A percentile compares a stretch with the other conserved stretches of the same genome.
phyloP scores from a whole-genome alignment of 2,113 vertebrate genomes.

The Tachuris rubrigastra region DNA sequence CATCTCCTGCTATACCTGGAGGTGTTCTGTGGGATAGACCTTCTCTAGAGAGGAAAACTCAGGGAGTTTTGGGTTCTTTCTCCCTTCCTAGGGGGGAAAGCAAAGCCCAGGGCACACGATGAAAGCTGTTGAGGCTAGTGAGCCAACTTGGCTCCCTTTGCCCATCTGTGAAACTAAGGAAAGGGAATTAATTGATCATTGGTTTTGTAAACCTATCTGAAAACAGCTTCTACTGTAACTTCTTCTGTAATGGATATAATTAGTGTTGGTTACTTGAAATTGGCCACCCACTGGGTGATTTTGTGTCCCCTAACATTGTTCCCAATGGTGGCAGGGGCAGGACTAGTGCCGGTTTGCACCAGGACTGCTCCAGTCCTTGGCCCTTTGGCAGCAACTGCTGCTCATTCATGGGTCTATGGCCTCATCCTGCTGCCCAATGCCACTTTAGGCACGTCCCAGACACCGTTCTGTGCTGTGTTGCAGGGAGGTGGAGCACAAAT shows the following conservation, averaged over 20 bases:
- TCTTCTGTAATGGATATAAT: fast-evolving
- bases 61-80: fast-evolving
- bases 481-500: background rate
- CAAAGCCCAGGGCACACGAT: background rate
- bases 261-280: no score
- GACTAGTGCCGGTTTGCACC: background rate
- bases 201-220: fast-evolving
- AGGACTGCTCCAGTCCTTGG: background rate
- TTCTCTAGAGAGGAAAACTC: background rate
- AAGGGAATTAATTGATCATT: background rate
- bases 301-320: fast-evolving
- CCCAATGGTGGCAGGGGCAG: background rate
- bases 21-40: fast-evolving
- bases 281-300: fast-evolving
- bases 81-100: background rate
- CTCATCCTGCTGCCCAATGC: background rate
- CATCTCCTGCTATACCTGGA: background rate
- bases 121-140: fast-evolving
- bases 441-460: background rate
- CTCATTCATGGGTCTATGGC: background rate
- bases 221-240: fast-evolving
- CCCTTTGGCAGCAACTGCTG: background rate
- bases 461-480: background rate
- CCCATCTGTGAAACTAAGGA: background rate
- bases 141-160: background rate